Percentiles rank a stretch among this genome's conserved stretches.
Conservation (phyloP, 2,888 invertebrate genomes). For the Tachina grossa region DNA sequence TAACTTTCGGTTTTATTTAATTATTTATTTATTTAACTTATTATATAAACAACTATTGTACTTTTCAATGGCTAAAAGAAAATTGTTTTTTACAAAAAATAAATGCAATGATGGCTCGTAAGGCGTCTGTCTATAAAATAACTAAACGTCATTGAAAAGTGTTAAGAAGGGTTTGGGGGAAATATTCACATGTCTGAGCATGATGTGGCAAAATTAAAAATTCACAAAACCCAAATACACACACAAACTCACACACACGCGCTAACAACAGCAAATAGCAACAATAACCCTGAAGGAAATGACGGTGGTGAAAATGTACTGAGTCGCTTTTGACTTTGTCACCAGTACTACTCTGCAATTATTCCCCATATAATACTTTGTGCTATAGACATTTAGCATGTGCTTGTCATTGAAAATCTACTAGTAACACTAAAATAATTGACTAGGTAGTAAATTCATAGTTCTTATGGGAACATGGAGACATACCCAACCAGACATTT, state of each 20-base stretch:
- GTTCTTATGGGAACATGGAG: no score
- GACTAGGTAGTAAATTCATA: no score
- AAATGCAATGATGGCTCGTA: no score
- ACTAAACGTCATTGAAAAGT: slow-evolving; percentile 49
- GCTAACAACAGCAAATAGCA: not conserved
- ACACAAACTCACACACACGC: not conserved
- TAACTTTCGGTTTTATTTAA: slow-evolving; percentile 25
- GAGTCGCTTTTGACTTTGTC: no score
- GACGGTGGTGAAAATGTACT: no score
- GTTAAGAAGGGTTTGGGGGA: slow-evolving; percentile 39
- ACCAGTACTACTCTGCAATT: no score
- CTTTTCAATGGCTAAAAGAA: not conserved
- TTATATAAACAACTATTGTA: not conserved
- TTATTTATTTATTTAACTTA: slow-evolving; percentile 3
- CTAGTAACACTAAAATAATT: no score
- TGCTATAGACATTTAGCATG: no score
- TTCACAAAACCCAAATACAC: not conserved
- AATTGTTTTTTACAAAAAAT: not conserved
- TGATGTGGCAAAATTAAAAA: slow-evolving; percentile 16
- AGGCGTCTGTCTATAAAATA: slow-evolving; percentile 1
- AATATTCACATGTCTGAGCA: slow-evolving; percentile 40
- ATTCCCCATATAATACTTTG: no score
- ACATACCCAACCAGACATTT: no score
- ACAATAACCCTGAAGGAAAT: no score
- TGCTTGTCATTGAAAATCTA: no score